Conservation (phyloP, 2,113 vertebrate species). For the Stegostoma tigrinum region DNA sequence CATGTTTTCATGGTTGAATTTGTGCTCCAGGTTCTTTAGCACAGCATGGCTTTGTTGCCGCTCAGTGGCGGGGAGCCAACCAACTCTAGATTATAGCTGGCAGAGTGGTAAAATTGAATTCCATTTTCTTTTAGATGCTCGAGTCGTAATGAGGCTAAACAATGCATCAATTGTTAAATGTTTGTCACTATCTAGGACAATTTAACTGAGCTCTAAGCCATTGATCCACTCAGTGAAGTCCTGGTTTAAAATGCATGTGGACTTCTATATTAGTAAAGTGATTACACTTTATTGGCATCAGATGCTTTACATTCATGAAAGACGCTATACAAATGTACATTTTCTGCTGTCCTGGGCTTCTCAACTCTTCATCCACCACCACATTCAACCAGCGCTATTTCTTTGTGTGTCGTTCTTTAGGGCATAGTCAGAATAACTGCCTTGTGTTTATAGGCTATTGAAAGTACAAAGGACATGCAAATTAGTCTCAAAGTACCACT, state of each 20-base stretch:
- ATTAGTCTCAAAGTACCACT: neutral
- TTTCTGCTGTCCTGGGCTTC: neutral
- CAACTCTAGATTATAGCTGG: neutral
- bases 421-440: neutral
- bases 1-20: neutral
- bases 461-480: neutral
- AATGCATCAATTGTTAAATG: constrained; percentile 4
- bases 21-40: neutral
- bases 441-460: neutral
- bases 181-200: neutral
- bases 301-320: neutral
- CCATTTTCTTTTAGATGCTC: neutral
- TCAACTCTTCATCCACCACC: neutral
- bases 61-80: neutral
- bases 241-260: neutral
- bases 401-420: neutral
- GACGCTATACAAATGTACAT: neutral
- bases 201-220: constrained; percentile 15
- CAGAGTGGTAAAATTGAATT: neutral
- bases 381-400: neutral
- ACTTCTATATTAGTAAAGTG: neutral
- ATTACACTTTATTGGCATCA: neutral
- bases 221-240: neutral
- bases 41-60: neutral
- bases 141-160: constrained; percentile 12